Percentiles rank a stretch among this genome's conserved stretches.
Evolutionary conservation across 2,888 invertebrate species (phyloP).

Genomic region (Diogma glabrata): DNA sequence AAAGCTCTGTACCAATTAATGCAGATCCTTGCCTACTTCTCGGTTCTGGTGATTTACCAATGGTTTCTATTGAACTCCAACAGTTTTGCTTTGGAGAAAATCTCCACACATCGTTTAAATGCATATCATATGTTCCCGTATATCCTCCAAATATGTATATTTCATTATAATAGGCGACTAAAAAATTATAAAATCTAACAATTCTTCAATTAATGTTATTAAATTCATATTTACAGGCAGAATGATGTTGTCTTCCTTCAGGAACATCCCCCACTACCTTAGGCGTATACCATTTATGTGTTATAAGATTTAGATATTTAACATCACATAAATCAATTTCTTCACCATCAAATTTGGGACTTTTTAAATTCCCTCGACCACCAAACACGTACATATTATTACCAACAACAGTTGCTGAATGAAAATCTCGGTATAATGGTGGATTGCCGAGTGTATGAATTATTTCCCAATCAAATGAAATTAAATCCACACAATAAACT

Average conservation of each 20-base stretch:
- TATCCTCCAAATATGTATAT: too few species aligned
- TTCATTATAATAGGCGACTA: too few species aligned
- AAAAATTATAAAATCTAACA: too few species aligned
- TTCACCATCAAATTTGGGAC: constrained; percentile 49
- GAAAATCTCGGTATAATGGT: constrained; percentile 74
- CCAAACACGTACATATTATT: constrained; percentile 83
- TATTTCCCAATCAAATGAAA: constrained; percentile 59
- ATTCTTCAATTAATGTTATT: too few species aligned
- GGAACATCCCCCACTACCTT: constrained; percentile 54
- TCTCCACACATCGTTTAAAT: too few species aligned
- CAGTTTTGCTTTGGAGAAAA: too few species aligned
- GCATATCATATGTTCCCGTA: too few species aligned
- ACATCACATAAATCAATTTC: constrained; percentile 71
- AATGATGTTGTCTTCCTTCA: constrained; percentile 76
- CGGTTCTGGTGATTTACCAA: too few species aligned
- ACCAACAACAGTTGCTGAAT: constrained; percentile 67
- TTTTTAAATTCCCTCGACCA: constrained; percentile 66
- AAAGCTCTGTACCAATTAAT: too few species aligned
- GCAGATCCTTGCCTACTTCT: too few species aligned
- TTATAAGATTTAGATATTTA: constrained; percentile 59
- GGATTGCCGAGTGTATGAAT: constrained; percentile 49
- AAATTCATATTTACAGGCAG: constrained; percentile 73
- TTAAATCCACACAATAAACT: constrained; percentile 61
- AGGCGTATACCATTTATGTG: constrained; percentile 55
- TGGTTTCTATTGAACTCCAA: too few species aligned